A percentile compares a stretch with the other conserved stretches of the same genome.
These are phyloP conservation scores for Andricus grossulariae DNA, from an alignment of 1,140 invertebrate species.

Conservation along the genomic window DNA sequence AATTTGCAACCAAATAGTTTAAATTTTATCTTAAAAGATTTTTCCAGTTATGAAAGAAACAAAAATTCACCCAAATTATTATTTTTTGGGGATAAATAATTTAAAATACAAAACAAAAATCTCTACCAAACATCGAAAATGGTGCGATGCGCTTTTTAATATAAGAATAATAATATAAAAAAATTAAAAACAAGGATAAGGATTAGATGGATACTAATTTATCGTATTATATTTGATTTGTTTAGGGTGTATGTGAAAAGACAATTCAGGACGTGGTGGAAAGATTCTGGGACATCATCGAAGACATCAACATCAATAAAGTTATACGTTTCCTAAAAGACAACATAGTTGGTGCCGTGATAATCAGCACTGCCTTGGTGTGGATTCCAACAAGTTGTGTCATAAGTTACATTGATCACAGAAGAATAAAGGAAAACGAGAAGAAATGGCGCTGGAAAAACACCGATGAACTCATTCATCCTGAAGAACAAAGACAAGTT, in stretches of 20 bases:
- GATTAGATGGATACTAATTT: too few species aligned
- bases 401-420: slow-evolving; percentile 87
- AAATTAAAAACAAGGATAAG: too few species aligned
- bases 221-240: slow-evolving; percentile 47
- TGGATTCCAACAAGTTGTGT: slow-evolving; percentile 94
- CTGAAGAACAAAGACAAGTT: slow-evolving; percentile 70
- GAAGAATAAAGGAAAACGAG: slow-evolving; percentile 76
- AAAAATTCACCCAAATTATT: too few species aligned
- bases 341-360: slow-evolving; percentile 93
- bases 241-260: slow-evolving; percentile 93
- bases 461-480: slow-evolving; percentile 72
- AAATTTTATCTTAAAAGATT: too few species aligned
- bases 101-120: too few species aligned
- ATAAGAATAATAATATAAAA: too few species aligned
- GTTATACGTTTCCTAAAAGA: slow-evolving; percentile 90
- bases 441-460: slow-evolving; percentile 74
- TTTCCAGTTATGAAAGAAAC: too few species aligned
- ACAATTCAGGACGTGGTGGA: slow-evolving; percentile 96
- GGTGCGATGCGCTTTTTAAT: too few species aligned
- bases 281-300: slow-evolving; percentile 97
- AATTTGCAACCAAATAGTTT: too few species aligned
- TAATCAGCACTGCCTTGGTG: slow-evolving; percentile 90
- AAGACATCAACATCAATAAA: slow-evolving; percentile 96
- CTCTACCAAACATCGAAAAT: too few species aligned
- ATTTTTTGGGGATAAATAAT: too few species aligned